Evolutionary conservation across 2,888 invertebrate genomes (phyloP).

Genomic region (Drosophila falleni): DNA sequence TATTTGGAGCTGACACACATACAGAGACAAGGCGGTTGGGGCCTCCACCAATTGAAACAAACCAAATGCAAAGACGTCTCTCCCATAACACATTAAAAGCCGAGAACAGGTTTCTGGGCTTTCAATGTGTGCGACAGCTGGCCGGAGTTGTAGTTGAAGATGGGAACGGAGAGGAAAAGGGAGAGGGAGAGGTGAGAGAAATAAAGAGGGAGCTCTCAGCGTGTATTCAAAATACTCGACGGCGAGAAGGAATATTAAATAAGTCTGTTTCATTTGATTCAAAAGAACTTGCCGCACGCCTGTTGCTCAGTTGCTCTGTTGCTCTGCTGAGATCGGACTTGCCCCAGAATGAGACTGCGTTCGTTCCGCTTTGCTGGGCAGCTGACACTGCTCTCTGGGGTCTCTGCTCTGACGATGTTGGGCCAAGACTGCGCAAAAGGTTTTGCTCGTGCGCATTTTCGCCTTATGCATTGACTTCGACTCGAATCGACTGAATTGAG

Average conservation of each 20-base stretch:
- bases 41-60: slow-evolving; percentile 79
- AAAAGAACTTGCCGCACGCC: slow-evolving; percentile 75
- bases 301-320: slow-evolving; percentile 36
- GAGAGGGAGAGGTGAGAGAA: slow-evolving; percentile 14
- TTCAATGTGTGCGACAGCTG: slow-evolving; percentile 49
- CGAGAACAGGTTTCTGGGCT: slow-evolving; percentile 71
- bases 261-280: slow-evolving; percentile 76
- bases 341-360: slow-evolving; percentile 65
- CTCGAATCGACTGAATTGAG: slow-evolving; percentile 12
- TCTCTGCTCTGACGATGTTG: slow-evolving; percentile 34
- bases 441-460: slow-evolving; percentile 72
- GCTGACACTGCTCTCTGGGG: slow-evolving; percentile 51
- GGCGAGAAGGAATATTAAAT: slow-evolving; percentile 72
- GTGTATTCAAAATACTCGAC: slow-evolving; percentile 25
- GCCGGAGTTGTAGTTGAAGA: slow-evolving; percentile 11
- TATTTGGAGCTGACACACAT: slow-evolving; percentile 57
- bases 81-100: slow-evolving; percentile 75
- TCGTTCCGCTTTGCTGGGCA: slow-evolving; percentile 78
- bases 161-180: slow-evolving; percentile 19
- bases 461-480: slow-evolving; percentile 71
- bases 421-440: slow-evolving; percentile 73
- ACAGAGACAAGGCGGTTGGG: slow-evolving; percentile 37
- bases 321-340: slow-evolving; percentile 33
- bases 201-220: slow-evolving; percentile 7
- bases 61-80: slow-evolving; percentile 78